A percentile compares a stretch with the other conserved stretches of the same genome.
Evolutionary conservation across 2,797 vertebrate genomes (phyloP).

Genomic region (Apodemus agrarius): DNA sequence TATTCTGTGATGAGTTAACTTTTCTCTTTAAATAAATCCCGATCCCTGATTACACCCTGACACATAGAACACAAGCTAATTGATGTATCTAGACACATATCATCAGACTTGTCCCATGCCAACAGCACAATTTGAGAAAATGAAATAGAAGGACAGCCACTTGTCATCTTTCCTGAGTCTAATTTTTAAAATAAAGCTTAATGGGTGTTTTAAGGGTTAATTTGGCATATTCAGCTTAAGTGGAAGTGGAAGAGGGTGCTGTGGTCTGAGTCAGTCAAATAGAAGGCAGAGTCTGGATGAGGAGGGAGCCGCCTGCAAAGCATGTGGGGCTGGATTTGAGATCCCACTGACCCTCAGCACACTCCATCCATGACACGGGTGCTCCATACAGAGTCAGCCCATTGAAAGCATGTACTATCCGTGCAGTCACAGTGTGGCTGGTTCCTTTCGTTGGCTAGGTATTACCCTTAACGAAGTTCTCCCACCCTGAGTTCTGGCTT

Average conservation of each 20-base stretch:
- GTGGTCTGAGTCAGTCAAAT: background rate
- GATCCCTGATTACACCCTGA: background rate
- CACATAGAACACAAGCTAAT: background rate
- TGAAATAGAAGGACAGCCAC: background rate
- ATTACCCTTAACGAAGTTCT: slow-evolving; percentile 81
- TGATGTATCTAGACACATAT: background rate
- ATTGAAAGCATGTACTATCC: slow-evolving; percentile 82
- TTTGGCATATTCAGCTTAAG: background rate
- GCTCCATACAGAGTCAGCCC: slow-evolving; percentile 72
- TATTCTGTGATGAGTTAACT: background rate
- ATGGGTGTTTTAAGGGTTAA: background rate
- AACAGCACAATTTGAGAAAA: background rate
- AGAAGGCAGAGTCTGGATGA: too few relatives aligned
- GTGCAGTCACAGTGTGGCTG: slow-evolving; percentile 79
- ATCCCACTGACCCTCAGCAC: background rate
- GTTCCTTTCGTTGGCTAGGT: background rate
- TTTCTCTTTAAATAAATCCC: slow-evolving; percentile 44
- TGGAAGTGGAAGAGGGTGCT: background rate
- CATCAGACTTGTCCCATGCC: background rate
- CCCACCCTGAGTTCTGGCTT: slow-evolving; percentile 26
- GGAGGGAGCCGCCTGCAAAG: fast-evolving
- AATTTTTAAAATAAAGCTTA: slow-evolving; percentile 13
- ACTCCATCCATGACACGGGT: background rate
- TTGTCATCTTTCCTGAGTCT: background rate
- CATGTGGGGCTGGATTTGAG: background rate